Percentiles rank a stretch among this genome's conserved stretches.
These are phyloP conservation scores for Rhabdophis nuchalis DNA, from an alignment of 2,797 vertebrate species.

Conservation along the genomic window DNA sequence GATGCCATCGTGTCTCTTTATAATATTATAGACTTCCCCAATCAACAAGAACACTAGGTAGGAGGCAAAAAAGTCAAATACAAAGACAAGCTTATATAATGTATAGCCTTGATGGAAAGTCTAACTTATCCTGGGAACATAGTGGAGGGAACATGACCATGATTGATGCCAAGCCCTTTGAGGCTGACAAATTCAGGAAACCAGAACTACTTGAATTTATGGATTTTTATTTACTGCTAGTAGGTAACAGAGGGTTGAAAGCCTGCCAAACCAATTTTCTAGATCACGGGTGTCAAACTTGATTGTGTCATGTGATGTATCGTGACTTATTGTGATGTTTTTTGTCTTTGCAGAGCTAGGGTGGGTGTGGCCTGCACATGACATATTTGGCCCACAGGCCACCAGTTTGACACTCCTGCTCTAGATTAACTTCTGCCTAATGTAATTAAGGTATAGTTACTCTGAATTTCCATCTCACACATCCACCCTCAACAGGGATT, in stretches of 20 bases:
- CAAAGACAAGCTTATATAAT: no score
- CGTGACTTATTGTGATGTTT: no score
- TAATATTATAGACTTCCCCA: no score
- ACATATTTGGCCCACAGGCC: no score
- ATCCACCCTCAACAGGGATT: not conserved
- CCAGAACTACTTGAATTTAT: not conserved
- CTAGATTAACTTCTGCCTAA: not conserved
- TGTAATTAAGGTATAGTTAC: not conserved
- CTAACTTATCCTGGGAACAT: not conserved
- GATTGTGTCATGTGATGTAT: no score
- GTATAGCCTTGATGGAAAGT: not conserved
- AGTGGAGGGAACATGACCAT: not conserved
- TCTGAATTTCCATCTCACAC: not conserved
- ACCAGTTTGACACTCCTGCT: no score
- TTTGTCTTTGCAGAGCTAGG: no score
- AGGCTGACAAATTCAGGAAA: not conserved
- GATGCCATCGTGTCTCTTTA: no score
- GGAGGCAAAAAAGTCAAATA: no score
- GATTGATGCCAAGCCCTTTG: not conserved
- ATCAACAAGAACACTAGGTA: no score
- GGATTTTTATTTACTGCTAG: not conserved
- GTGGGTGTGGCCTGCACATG: no score
- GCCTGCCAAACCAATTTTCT: not conserved
- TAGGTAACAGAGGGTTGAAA: not conserved
- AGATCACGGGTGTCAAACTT: no score